These are phyloP conservation scores for Globia sparganii DNA, from an alignment of 2,888 invertebrate species.

Conservation along the genomic window DNA sequence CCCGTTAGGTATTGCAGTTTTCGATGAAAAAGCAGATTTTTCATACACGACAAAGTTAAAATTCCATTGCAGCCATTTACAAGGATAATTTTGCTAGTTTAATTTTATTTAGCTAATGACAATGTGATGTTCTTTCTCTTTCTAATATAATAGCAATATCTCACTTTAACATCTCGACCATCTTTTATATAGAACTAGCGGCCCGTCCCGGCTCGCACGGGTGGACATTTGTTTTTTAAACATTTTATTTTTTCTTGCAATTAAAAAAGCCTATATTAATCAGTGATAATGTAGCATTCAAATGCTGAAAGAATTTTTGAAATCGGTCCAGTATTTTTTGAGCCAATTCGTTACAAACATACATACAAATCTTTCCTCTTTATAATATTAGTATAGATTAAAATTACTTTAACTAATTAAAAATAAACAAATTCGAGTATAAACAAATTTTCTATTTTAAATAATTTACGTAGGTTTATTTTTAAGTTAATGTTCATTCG, in stretches of 20 bases:
- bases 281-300: too few species aligned
- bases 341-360: too few species aligned
- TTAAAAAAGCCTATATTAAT: too few species aligned
- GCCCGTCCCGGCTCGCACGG: too few species aligned
- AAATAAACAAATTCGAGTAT: constrained; percentile 15
- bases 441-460: constrained; percentile 1
- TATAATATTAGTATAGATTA: too few species aligned
- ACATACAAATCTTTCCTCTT: too few species aligned
- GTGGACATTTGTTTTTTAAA: too few species aligned
- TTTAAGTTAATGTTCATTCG: constrained; percentile 7
- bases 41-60: neutral
- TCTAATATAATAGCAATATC: neutral
- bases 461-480: constrained; percentile 4
- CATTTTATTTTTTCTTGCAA: too few species aligned
- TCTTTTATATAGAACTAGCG: neutral
- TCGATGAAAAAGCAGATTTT: neutral
- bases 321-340: too few species aligned
- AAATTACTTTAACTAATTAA: neutral
- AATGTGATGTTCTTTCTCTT: neutral
- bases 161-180: neutral
- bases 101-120: neutral
- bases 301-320: too few species aligned
- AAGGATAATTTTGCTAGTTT: neutral
- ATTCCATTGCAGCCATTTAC: neutral
- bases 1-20: too few species aligned